Base-by-base conservation (phyloP, 2,888 invertebrate genomes). In the Sclerodermus sp. region DNA sequence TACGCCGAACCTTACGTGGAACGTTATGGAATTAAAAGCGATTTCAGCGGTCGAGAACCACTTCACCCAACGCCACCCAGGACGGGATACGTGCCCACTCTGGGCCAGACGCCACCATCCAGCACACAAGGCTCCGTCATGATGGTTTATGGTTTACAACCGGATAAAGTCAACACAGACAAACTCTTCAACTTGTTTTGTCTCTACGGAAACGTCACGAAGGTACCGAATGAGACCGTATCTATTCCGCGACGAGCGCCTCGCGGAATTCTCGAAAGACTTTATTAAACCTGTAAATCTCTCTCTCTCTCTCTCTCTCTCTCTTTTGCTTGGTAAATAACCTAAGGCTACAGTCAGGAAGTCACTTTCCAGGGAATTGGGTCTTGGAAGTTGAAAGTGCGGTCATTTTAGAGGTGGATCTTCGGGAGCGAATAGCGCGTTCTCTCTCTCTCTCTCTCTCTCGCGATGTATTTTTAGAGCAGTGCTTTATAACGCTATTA, bases 101-200 rank as follows among this genome's bases (percentile, higher is more conserved):
- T 77, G 52, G 77, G 76, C 42, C 77, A 77, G 47, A 73, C 72
- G 12, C 77, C 76, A 31, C 71, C 76, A 15, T 69, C 76, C 23
- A 73, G 73, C 49, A 70, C 72, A 71, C 88, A 92, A 74, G 93
- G 92, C 44, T 90, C 93, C 43, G 97, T 98, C 55, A 90, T 97
- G 84, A 97, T 98, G 97, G 95, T 98, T 49, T 98, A 99, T 81
- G 97, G 97, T 1, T 84, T 99, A 58, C 93, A 96, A 78, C 89
- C 91, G 47, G 88, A 92, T 69, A 92, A 93, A 70, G 91, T 96
- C 77, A 99, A 97, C 80, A 92, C 95, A 58, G 96, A 97, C 76
- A 87, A 91, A 72, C 85, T 99, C 55, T 99, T 99, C 86, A 99
- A 99, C 82, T 83, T 99, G 70, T 93, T 99, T 83, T 99, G 99